Conservation (phyloP, 2,888 invertebrate genomes). For the Slavum lentiscoides region DNA sequence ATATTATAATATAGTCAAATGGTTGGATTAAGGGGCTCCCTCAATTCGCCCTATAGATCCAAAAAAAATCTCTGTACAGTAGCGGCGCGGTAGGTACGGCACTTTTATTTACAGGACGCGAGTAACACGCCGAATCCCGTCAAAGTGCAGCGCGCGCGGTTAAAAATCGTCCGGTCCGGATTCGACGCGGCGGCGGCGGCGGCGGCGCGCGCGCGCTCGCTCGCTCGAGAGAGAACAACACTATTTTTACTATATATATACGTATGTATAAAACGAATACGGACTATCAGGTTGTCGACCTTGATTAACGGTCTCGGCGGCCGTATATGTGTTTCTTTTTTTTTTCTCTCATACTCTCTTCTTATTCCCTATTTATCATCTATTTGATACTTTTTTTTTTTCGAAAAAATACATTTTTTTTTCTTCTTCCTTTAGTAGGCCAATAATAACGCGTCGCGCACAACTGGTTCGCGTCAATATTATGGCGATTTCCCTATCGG, state of each 20-base stretch:
- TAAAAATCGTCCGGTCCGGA: neutral
- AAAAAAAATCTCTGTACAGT: too few species aligned
- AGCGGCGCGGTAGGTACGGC: too few species aligned
- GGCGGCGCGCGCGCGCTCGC: too few species aligned
- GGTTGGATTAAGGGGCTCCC: too few species aligned
- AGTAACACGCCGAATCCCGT: too few species aligned
- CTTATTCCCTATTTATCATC: neutral
- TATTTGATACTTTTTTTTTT: neutral
- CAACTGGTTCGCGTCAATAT: constrained; percentile 38
- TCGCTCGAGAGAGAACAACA: neutral
- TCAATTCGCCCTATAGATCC: too few species aligned
- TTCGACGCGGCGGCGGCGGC: neutral
- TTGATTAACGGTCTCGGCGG: constrained; percentile 52
- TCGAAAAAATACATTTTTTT: neutral
- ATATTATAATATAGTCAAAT: too few species aligned
- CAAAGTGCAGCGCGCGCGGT: too few species aligned
- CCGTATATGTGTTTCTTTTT: neutral
- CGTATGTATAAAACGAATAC: constrained; percentile 1
- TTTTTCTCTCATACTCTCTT: constrained; percentile 26
- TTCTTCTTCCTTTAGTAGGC: constrained; percentile 33
- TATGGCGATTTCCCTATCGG: constrained; percentile 26
- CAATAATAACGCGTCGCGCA: constrained; percentile 23
- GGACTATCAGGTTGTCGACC: constrained; percentile 48
- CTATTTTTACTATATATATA: too few species aligned
- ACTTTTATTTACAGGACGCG: too few species aligned